Percentiles rank a stretch among this genome's conserved stretches.
Conservation (phyloP, 2,797 vertebrate genomes). For the Syncerus caffer region DNA sequence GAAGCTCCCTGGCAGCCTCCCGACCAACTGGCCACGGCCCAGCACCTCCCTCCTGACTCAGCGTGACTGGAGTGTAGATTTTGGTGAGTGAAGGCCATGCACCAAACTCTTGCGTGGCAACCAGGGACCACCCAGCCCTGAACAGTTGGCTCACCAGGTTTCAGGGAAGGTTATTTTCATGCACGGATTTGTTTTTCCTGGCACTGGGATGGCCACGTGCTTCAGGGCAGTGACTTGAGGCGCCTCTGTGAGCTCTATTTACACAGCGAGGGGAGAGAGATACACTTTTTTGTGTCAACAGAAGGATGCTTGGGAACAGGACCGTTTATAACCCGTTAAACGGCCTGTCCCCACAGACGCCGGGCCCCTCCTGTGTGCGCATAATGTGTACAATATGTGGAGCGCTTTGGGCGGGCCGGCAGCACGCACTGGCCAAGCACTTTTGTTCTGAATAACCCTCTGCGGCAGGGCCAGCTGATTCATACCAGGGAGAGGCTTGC, state of each 20-base stretch:
- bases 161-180: conserved; percentile 30
- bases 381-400: conserved; percentile 70
- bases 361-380: conserved; percentile 45
- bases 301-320: conserved; percentile 55
- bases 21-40: rapidly evolving
- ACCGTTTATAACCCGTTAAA: conserved; percentile 74
- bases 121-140: conserved; percentile 65
- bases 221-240: conserved; percentile 47
- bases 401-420: background rate
- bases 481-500: background rate
- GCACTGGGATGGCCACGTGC: background rate
- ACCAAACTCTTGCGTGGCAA: conserved; percentile 5
- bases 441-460: conserved; percentile 54
- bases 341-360: conserved; percentile 64
- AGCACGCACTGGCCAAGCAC: conserved; percentile 14
- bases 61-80: background rate
- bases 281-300: conserved; percentile 11
- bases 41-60: background rate
- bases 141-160: background rate
- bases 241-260: conserved; percentile 6
- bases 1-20: background rate
- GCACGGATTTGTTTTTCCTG: conserved; percentile 57
- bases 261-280: background rate
- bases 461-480: conserved; percentile 49
- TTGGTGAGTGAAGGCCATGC: background rate